Evolutionary conservation across 2,113 vertebrate species (phyloP), one percentile per base, ranked within the genome.

Genomic region (Strigops habroptila): DNA sequence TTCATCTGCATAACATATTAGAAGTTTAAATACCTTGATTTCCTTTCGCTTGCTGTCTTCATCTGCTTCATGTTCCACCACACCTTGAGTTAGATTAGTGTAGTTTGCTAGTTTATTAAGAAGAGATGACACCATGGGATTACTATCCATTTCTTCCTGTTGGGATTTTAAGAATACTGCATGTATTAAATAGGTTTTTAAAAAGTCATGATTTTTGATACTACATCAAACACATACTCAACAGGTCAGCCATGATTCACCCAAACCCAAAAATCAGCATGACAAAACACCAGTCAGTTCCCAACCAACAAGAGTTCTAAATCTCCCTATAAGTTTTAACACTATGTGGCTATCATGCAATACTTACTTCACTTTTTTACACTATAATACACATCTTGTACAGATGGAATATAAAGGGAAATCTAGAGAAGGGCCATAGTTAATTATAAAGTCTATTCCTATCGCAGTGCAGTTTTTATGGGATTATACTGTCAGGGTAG

Each of bases 111-210:
- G 97, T 95, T 99, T 99, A 93, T 99, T 99, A 95, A 99, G 99
- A 86, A 99, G 98, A 1, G 99, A 99, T 15, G 99, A 99, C 94
- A 99, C 99, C 99, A 99, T 99, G 90, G 99, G 99, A 93, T 99
- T 99, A 95, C 99, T 99, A 96, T 99, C 99, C 99, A 99, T 99
- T 95, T 99, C 99, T 89, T 99, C 99, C 99, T 99, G 97, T 96
- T 95, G 69, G 27, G 23, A 24, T 90, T 91, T 88, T 46, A 91
- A 79, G 46, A 90, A 76, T 15, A 92, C 3, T 63, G 31, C 23
- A 68, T 82, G 77, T 44, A 89, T 68, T 84, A 75, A 67, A 37
- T 4, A 52, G 5, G 1, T 5, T 31, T 37, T 41, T 74, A 27
- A 4, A 10, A 24, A 67, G 23, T 63, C 14, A 55, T 33, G 2